Percentiles rank a stretch among this genome's conserved stretches.
phyloP scores from a whole-genome alignment of 2,113 vertebrate species.

The Lonchura striata region DNA sequence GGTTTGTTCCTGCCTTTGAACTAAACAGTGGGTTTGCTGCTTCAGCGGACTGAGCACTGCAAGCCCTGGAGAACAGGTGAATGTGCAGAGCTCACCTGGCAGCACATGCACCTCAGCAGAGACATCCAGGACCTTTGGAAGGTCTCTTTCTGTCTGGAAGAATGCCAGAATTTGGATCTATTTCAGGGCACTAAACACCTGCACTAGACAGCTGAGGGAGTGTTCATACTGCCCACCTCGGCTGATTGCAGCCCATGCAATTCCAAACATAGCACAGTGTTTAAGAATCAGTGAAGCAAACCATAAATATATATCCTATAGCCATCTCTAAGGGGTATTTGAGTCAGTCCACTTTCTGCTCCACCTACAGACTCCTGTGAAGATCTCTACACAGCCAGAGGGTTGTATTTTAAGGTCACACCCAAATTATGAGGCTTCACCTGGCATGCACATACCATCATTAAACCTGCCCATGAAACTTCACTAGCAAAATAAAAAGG shows the following conservation, averaged over 20 bases:
- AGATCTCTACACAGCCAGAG: slow-evolving; percentile 59
- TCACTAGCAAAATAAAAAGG: slow-evolving; percentile 48
- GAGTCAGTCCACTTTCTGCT: slow-evolving; percentile 54
- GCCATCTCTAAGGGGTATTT: slow-evolving; percentile 43
- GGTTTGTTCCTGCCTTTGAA: not conserved
- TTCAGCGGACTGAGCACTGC: not conserved
- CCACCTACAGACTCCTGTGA: slow-evolving; percentile 46
- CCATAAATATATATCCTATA: slow-evolving; percentile 60
- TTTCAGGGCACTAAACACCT: not conserved
- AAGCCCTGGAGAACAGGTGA: not conserved
- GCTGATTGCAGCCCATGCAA: not conserved
- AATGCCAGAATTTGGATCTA: not conserved
- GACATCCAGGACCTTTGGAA: not conserved
- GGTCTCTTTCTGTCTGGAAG: not conserved
- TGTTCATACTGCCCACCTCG: not conserved
- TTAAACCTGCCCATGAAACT: slow-evolving; percentile 57
- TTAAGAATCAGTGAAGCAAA: not conserved
- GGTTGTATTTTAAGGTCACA: slow-evolving; percentile 63
- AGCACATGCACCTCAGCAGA: not conserved
- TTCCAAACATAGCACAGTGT: not conserved
- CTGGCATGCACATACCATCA: slow-evolving; percentile 44
- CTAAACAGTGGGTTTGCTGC: fast-evolving
- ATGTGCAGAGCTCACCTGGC: not conserved
- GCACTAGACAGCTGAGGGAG: not conserved
- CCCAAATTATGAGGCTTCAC: slow-evolving; percentile 58